Evolutionary conservation across 35 echinoderm and acorn worm species (phyloP), one percentile per base, ranked within the genome.

Genomic region (Heliocidaris erythrogramma): DNA sequence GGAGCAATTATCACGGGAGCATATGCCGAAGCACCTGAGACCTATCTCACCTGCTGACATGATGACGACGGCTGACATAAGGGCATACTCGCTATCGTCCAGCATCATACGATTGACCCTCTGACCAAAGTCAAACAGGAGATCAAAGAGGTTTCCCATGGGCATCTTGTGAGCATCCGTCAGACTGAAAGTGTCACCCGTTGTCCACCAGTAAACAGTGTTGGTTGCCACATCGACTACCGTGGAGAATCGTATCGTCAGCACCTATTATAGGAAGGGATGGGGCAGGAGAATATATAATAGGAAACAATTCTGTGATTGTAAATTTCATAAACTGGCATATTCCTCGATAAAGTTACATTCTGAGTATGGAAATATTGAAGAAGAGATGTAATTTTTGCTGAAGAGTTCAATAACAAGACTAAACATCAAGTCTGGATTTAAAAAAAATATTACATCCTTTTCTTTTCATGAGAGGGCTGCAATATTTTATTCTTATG

Each of bases 181-280:
- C 71, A 96, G 78, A 53, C 97, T 96, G 95, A 99, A 99, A 32
- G 93, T 97, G 65, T 99, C 98, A 5, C 98, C 98, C 6, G 98
- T 99, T 30, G 98, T 99, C 98, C 98, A 99, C 95, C 96, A 99
- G 95, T 99, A 92, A 14, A 99, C 98, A 93, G 97, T 96, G 65
- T 97, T 96, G 30, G 59, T 97, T 12, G 86, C 93, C 30, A 96
- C 94, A 61, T 99, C 97, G 2, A 95, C 96, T 21, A 99, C 98
- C 0, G 98, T 99, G 9, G 98, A 97, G 93, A 99, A 99, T 35
- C 98, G 95, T 90, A 97, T 97, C 53, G 97, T 98, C 31, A 95
- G 59, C 12, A 98, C 95, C 94, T 95, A 35, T 14, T 2, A n/a
- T n/a, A 65, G 47, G 47, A 65, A 59, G 31, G 85, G 90, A 27